Evolutionary conservation across 2,113 vertebrate species (phyloP), one percentile per base, ranked within the genome.

Genomic region (Pongo pygmaeus): DNA sequence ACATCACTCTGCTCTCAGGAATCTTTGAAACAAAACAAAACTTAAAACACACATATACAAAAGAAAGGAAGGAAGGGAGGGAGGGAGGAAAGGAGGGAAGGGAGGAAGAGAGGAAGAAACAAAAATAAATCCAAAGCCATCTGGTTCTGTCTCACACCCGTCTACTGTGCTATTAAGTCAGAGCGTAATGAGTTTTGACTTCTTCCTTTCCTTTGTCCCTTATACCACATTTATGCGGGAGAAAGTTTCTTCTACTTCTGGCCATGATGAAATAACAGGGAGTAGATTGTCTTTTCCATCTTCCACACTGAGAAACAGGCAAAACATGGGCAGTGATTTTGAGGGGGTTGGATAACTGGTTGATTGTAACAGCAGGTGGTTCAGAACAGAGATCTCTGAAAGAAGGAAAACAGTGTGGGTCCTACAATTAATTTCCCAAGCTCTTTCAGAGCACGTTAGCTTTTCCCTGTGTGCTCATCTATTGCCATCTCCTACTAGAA

Each of bases 21-120:
- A 69, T 94, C 72, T 88, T 84, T 74, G 67, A 43, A 94, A 80
- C 22, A 89, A 96, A 90, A 74, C 18, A 92, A 30, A 80, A 59
- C 72, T 79, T 38, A 87, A 75, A 96, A 22, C 1, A 64, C 10
- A 64, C n/a, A 20, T 27, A 78, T 35, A 64, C 5, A 80, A 38
- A 84, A 77, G 14, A 4, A 78, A 48, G 35, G 40, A 55, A 27
- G 6, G 57, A 35, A 35, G 69, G 9, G 75, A 18, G 20, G 12
- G 9, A 57, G 50, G 3, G 38, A 16, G 46, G 72, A 2, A 80
- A 22, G 18, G 30, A 32, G 48, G 38, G 8, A 18, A 64, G 14
- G n/a, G 25, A 23, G 25, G 46, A 46, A 92, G 30, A 30, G 8
- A 38, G 30, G 55, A 74, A 35, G 38, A 57, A n/a, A 57, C 10